These are phyloP conservation scores for Chlamydotis undulata DNA, from an alignment of 2,113 vertebrate species.

Conservation along the genomic window DNA sequence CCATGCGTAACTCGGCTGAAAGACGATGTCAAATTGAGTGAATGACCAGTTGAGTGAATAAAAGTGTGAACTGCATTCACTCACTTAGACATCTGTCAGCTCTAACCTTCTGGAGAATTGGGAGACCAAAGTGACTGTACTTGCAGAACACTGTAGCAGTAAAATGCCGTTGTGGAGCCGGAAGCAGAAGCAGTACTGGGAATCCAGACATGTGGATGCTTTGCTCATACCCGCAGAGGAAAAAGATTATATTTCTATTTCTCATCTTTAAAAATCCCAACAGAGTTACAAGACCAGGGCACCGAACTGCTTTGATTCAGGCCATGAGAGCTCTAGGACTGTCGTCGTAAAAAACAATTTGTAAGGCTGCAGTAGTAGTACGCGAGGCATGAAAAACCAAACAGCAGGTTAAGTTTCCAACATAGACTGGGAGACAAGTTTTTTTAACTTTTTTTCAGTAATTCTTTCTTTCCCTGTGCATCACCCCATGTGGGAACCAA, in stretches of 20 bases:
- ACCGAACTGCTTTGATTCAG: neutral
- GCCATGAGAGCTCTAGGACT: neutral
- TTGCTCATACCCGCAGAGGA: too few relatives aligned
- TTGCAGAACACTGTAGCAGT: neutral
- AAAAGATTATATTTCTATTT: neutral
- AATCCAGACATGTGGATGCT: neutral
- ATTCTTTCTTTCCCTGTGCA: neutral
- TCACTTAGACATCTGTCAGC: neutral
- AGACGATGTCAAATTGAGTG: neutral
- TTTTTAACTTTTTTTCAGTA: neutral
- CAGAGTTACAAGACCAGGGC: neutral
- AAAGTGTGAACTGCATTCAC: neutral
- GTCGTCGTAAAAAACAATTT: neutral
- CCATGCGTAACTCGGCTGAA: neutral
- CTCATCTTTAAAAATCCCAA: neutral
- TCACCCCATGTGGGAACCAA: neutral
- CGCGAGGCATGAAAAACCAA: neutral
- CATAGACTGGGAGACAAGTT: neutral
- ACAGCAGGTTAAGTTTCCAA: neutral
- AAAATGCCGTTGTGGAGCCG: neutral
- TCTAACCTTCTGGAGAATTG: neutral
- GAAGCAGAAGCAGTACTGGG: neutral
- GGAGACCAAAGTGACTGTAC: neutral
- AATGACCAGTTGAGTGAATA: neutral
- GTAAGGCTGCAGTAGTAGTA: neutral